These are phyloP conservation scores for Andrena bicolor DNA, from an alignment of 2,888 invertebrate genomes.

Conservation along the genomic window DNA sequence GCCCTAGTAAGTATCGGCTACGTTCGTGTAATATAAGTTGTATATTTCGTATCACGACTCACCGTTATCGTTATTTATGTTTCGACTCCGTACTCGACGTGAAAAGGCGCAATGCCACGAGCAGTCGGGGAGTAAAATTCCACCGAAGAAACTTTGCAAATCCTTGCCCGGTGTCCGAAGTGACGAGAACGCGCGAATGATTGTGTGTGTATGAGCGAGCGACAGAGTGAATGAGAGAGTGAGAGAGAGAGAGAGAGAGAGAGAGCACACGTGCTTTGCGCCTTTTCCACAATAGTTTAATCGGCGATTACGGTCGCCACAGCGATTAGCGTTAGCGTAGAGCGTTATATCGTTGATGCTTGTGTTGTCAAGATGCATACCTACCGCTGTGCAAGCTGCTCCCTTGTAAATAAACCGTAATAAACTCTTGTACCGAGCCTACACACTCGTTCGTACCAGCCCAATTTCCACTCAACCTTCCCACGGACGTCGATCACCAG, in stretches of 20 bases:
- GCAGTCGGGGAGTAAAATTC: background rate
- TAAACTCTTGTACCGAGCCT: slow-evolving; percentile 81
- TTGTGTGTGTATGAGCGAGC: too few species aligned
- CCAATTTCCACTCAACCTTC: background rate
- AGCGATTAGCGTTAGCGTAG: slow-evolving; percentile 81
- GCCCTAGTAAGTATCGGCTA: slow-evolving; percentile 67
- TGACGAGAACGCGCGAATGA: too few species aligned
- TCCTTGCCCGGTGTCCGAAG: background rate
- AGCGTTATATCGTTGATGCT: slow-evolving; percentile 82
- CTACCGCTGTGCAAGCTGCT: slow-evolving; percentile 79
- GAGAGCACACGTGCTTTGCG: slow-evolving; percentile 54
- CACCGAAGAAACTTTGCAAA: background rate
- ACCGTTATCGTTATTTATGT: slow-evolving; percentile 84
- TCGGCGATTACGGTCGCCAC: slow-evolving; percentile 75
- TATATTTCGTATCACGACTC: slow-evolving; percentile 81
- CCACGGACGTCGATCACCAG: too few species aligned
- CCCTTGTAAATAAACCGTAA: slow-evolving; percentile 81
- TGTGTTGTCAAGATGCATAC: slow-evolving; percentile 79
- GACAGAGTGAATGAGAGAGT: background rate
- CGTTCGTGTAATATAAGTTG: slow-evolving; percentile 82
- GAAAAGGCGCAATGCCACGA: slow-evolving; percentile 47
- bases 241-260: background rate
- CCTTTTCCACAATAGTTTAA: slow-evolving; percentile 65
- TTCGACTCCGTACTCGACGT: slow-evolving; percentile 68
- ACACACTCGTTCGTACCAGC: slow-evolving; percentile 44